Percentiles rank a stretch among this genome's conserved stretches.
phyloP scores from a whole-genome alignment of 2,797 vertebrate species.

The Sebastes oblongus region DNA sequence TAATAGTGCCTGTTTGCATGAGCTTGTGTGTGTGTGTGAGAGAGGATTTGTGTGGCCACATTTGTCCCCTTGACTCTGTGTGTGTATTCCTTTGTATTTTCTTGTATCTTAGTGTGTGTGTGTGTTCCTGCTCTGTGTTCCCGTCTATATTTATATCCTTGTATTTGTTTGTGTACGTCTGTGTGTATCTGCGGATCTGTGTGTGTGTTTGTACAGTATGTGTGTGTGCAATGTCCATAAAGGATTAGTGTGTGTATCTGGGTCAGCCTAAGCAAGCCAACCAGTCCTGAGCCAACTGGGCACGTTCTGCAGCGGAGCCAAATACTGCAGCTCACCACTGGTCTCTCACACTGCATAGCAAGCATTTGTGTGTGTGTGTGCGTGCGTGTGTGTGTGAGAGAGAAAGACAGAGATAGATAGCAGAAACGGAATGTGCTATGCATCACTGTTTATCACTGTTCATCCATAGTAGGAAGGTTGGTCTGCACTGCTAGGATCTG shows the following conservation, averaged over 20 bases:
- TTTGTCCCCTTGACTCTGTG: conserved; percentile 19
- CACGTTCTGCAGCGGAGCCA: conserved; percentile 61
- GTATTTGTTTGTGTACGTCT: not conserved
- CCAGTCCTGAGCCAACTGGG: conserved; percentile 59
- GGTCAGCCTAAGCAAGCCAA: conserved; percentile 73
- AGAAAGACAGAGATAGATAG: conserved; percentile 12
- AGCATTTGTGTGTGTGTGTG: conserved; percentile 15
- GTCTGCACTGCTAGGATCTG: not conserved
- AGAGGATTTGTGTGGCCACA: not conserved
- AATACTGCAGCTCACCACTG: conserved; percentile 55
- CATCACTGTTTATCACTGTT: conserved; percentile 1
- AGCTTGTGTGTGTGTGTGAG: not conserved
- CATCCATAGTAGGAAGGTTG: not conserved
- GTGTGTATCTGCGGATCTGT: not conserved
- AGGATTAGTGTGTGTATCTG: conserved; percentile 79
- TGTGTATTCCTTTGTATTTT: conserved; percentile 5
- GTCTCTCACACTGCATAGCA: conserved; percentile 46
- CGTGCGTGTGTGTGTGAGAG: not conserved
- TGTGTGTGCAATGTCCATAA: conserved; percentile 4
- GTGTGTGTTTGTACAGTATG: not conserved
- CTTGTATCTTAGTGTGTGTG: not conserved
- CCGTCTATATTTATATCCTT: not conserved
- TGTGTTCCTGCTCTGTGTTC: not conserved
- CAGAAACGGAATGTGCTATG: conserved; percentile 17
- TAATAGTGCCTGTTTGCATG: not conserved